A percentile compares a stretch with the other conserved stretches of the same genome.
These are phyloP conservation scores for Bombus consobrinus DNA, from an alignment of 1,140 invertebrate species.

Conservation along the genomic window DNA sequence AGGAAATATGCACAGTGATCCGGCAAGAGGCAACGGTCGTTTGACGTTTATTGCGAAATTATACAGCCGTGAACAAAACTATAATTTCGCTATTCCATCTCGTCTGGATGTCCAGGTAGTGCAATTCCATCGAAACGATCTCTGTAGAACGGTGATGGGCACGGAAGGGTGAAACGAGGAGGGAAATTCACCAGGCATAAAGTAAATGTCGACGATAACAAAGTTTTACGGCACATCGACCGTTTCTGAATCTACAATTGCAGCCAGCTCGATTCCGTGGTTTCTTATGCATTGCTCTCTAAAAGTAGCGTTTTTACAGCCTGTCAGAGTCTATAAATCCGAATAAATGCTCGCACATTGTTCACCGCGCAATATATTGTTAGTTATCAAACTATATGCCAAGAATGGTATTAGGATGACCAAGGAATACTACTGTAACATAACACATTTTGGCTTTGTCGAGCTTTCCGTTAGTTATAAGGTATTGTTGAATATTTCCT, in stretches of 20 bases:
- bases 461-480: too few relatives aligned
- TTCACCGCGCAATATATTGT: not conserved
- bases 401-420: not conserved
- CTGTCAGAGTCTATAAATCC: not conserved
- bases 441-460: too few relatives aligned
- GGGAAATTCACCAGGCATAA: slow-evolving; percentile 19
- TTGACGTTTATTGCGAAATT: slow-evolving; percentile 65
- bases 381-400: not conserved
- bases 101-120: not conserved
- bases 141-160: not conserved
- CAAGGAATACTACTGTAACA: not conserved
- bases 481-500: not conserved
- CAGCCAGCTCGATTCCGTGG: not conserved
- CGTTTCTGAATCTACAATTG: slow-evolving; percentile 32
- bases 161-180: not conserved
- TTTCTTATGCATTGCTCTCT: not conserved
- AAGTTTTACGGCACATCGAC: slow-evolving; percentile 50
- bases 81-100: slow-evolving; percentile 56
- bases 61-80: slow-evolving; percentile 63
- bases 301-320: not conserved
- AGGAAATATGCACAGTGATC: slow-evolving; percentile 63
- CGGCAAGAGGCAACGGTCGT: slow-evolving; percentile 44
- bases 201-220: slow-evolving; percentile 43
- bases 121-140: not conserved
- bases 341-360: not conserved